Conservation (phyloP, 1,140 invertebrate species). For the Hermetia illucens region DNA sequence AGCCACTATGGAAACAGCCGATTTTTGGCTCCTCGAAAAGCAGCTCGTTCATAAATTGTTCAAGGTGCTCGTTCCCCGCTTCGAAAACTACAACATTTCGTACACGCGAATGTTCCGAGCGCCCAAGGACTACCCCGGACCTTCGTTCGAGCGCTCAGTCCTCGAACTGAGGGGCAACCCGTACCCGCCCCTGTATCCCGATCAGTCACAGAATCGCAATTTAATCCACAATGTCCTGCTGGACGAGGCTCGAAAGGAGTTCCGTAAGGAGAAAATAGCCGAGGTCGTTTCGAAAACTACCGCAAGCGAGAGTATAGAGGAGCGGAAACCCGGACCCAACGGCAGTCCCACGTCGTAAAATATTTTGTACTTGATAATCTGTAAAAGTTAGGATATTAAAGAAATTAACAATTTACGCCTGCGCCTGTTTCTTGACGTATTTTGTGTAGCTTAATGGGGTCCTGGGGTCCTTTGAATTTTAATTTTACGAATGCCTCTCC, state of each 20-base stretch:
- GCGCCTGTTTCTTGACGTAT: too few species aligned
- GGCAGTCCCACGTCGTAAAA: too few species aligned
- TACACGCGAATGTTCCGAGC: conserved; percentile 61
- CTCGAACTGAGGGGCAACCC: conserved; percentile 69
- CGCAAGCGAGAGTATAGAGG: not conserved
- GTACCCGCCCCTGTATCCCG: conserved; percentile 42
- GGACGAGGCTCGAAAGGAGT: conserved; percentile 58
- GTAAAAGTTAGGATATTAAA: too few species aligned
- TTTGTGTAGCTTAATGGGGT: too few species aligned
- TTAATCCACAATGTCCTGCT: conserved; percentile 56
- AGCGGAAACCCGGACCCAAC: too few species aligned
- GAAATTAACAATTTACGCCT: too few species aligned
- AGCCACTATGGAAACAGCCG: conserved; percentile 77
- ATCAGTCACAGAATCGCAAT: conserved; percentile 39
- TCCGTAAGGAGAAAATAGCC: conserved; percentile 25
- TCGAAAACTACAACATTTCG: conserved; percentile 48
- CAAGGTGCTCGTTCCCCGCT: conserved; percentile 79
- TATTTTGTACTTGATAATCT: too few species aligned
- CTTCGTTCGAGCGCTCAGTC: conserved; percentile 40
- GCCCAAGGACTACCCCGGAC: conserved; percentile 44
- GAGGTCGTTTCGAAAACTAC: not conserved
- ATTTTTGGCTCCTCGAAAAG: conserved; percentile 81
- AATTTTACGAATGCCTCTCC: too few species aligned
- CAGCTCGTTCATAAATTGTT: conserved; percentile 84
- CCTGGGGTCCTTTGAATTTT: too few species aligned